A percentile compares a stretch with the other conserved stretches of the same genome.
phyloP scores from a whole-genome alignment of 2,888 invertebrate genomes.

The Phasia obesa region DNA sequence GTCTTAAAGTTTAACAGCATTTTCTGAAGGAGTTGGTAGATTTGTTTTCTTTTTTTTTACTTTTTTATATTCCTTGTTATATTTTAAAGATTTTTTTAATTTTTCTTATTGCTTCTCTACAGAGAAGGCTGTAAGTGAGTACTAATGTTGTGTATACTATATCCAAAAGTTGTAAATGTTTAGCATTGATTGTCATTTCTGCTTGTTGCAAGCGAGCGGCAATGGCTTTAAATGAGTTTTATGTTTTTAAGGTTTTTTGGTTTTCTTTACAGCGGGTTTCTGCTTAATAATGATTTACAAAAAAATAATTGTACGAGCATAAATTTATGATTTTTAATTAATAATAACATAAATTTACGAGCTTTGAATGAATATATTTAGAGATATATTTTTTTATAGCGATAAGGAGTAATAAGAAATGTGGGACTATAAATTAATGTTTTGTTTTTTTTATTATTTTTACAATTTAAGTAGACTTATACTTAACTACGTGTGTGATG shows the following conservation, averaged over 20 bases:
- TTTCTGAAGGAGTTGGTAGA: constrained; percentile 13
- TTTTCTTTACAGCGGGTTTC: constrained; percentile 13
- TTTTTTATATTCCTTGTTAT: constrained; percentile 46
- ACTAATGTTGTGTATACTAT: constrained; percentile 57
- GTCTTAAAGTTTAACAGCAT: constrained; percentile 10
- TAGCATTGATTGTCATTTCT: constrained; percentile 61
- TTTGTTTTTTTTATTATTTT: background rate
- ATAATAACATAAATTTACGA: constrained; percentile 48
- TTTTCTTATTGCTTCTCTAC: constrained; percentile 20
- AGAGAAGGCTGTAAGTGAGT: background rate
- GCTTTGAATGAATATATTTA: background rate
- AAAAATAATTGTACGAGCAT: constrained; percentile 49
- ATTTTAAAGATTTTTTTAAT: constrained; percentile 57
- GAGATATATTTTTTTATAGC: background rate
- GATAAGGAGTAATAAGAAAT: background rate
- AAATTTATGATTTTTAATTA: constrained; percentile 60
- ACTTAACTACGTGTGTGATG: background rate
- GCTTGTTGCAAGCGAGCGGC: constrained; percentile 32
- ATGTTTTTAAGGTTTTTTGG: constrained; percentile 28
- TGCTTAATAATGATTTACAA: constrained; percentile 34
- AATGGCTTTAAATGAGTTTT: constrained; percentile 60
- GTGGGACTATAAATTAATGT: background rate
- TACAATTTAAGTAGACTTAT: background rate
- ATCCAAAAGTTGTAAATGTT: constrained; percentile 53
- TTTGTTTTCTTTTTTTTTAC: background rate